A percentile compares a stretch with the other conserved stretches of the same genome.
Conservation (phyloP, 64 coral and sea anemone species). For the Pocillopora verrucosa region DNA sequence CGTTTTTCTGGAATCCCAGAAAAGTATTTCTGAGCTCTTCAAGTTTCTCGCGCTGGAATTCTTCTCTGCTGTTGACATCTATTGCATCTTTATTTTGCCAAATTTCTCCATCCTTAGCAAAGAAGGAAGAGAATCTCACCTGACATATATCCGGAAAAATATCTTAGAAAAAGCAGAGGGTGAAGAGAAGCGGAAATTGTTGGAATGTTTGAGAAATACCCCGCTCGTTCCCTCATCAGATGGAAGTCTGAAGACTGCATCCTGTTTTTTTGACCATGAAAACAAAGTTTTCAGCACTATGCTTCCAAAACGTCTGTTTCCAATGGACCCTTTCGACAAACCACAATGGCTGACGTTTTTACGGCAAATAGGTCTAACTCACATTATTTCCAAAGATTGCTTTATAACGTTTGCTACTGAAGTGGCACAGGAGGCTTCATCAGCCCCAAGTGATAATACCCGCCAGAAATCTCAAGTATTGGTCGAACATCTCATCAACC, state of each 20-base stretch:
- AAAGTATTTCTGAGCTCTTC: not conserved
- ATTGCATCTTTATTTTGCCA: slow-evolving; percentile 35
- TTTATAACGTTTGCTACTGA: slow-evolving; percentile 40
- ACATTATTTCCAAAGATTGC: not conserved
- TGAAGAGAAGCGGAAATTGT: not conserved
- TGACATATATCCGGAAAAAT: not conserved
- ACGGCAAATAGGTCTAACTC: slow-evolving; percentile 24
- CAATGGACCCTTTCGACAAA: not conserved
- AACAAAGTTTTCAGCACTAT: slow-evolving; percentile 34
- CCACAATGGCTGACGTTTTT: slow-evolving; percentile 36
- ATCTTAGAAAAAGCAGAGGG: not conserved
- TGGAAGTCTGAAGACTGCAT: slow-evolving; percentile 16
- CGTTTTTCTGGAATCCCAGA: slow-evolving; percentile 19
- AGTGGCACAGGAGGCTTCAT: slow-evolving; percentile 27
- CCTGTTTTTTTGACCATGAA: slow-evolving; percentile 26
- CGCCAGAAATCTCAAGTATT: slow-evolving; percentile 12
- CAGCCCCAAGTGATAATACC: not conserved
- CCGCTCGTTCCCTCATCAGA: not conserved
- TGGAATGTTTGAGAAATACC: not conserved
- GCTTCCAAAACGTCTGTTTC: not conserved
- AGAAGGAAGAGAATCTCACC: slow-evolving; percentile 12
- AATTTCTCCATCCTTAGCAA: slow-evolving; percentile 24
- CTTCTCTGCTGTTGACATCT: slow-evolving; percentile 33
- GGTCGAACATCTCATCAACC: slow-evolving; percentile 6
- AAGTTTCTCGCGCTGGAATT: slow-evolving; percentile 7